Evolutionary conservation across 2,113 vertebrate genomes (phyloP), one percentile per base, ranked within the genome.

Genomic region (Passer montanus): DNA sequence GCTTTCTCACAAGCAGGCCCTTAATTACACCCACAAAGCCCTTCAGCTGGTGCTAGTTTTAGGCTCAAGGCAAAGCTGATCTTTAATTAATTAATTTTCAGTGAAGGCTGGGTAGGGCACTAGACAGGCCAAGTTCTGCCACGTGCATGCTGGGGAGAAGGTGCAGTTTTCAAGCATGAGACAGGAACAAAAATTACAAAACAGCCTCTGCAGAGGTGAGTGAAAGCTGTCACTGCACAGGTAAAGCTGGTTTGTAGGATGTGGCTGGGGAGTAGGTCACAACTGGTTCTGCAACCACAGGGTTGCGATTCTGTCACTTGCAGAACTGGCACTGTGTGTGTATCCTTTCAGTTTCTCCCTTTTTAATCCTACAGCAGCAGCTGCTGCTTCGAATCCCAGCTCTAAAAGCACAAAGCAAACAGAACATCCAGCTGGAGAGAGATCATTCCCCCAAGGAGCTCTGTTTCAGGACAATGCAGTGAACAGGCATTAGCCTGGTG

Each of bases 221-320:
- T 80, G 69, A 52, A 85, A 37, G 26, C 35, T 8, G 20, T 79
- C 52, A 30, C 24, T 1, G 1, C 12, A 44, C 79, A 76, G 72
- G n/a, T 69, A 68, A 56, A 56, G 66, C 83, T 63, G 6, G 73
- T 52, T 75, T 21, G 35, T 44, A 47, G 66, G 60, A 69, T 89
- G 66, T 1, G 4, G n/a, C 16, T 68, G 26, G 33, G 50, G 55
- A 44, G 18, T 28, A 26, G 64, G 35, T 43, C 35, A 24, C 20
- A 95, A 90, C 93, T 19, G 39, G 87, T 92, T 96, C 43, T 63
- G 47, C 73, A 59, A 10, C 80, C 26, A 12, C 18, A 39, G 18
- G 13, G 33, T 52, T 75, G 52, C 0, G 4, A 70, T 31, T 73
- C 64, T 75, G 66, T 74, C 1, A 2, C 50, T 62, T 43, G 26